phyloP scores from a whole-genome alignment of 2,888 invertebrate genomes.

The Epirrhoe alternata region DNA sequence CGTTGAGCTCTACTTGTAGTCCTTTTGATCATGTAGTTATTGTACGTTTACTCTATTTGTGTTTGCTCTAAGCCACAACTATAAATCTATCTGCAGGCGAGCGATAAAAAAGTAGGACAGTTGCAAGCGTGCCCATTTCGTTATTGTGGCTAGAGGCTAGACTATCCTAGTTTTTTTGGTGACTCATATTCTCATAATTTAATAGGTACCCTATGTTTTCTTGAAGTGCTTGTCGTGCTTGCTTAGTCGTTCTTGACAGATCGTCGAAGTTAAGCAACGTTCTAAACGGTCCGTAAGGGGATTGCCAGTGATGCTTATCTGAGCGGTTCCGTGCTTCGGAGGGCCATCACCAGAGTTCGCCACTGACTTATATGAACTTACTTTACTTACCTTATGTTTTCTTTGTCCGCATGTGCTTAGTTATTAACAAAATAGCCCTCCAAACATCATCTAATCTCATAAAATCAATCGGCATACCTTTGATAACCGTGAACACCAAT shows the following conservation, averaged over 20 bases:
- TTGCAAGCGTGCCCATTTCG: slow-evolving; percentile 26
- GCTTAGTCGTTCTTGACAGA: too few species aligned
- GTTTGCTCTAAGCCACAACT: slow-evolving; percentile 5
- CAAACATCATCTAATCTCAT: slow-evolving; percentile 39
- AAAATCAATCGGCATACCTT: slow-evolving; percentile 53
- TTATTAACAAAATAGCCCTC: slow-evolving; percentile 24
- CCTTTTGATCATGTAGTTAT: too few species aligned
- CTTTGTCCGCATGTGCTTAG: slow-evolving; percentile 1
- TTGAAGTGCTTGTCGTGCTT: too few species aligned
- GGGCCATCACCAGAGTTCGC: too few species aligned
- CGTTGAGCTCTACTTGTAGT: too few species aligned
- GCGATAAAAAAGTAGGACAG: slow-evolving; percentile 42
- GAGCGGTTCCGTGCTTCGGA: too few species aligned
- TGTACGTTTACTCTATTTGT: neutral
- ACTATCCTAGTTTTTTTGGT: slow-evolving; percentile 23
- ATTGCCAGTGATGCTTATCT: too few species aligned
- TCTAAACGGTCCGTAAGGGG: too few species aligned
- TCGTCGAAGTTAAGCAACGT: too few species aligned
- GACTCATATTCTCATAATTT: slow-evolving; percentile 15
- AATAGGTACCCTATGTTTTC: too few species aligned
- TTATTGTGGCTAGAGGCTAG: slow-evolving; percentile 29
- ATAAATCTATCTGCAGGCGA: slow-evolving; percentile 40
- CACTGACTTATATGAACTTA: too few species aligned
- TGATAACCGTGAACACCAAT: slow-evolving; percentile 62
- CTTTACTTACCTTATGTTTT: too few species aligned